Evolutionary conservation across 2,888 invertebrate genomes (phyloP), one percentile per base, ranked within the genome.

Genomic region (Drosophila niveifrons): DNA sequence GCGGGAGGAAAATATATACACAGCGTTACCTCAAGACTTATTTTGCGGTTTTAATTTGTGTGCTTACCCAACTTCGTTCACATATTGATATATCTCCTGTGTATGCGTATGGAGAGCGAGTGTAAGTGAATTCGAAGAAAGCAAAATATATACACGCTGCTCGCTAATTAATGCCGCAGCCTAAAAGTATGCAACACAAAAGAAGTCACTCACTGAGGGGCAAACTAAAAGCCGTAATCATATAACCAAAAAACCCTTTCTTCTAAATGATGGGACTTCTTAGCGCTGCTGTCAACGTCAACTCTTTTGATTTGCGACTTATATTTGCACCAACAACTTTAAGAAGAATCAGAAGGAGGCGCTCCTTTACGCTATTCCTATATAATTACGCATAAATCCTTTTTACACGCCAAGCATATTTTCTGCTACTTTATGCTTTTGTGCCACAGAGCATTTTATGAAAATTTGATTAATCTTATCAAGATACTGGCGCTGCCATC

Each of bases 401-500:
- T 84, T 89, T 84, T 89, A 83, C 89, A 82, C 88, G 84, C 82
- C 75, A 72, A 76, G 90, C 89, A 89, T 90, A 87, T 87, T 87
- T 89, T 82, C 82, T 75, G 82, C 82, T 88, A 80, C 88, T 82
- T 86, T 75, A 50, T 64, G 59, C 66, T 64, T 65, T 78, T 78
- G 70, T 70, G 78, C 63, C 74, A 53, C 56, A 57, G 43, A 76
- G 86, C 88, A 91, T 89, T 90, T 90, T 89, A 88, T 90, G 91
- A 91, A 91, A 92, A 92, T 92, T 92, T 92, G 91, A 91, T 91
- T 91, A 92, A 91, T 91, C 91, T 92, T 90, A 91, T 91, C 91
- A 91, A 89, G 91, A 90, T 90, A 82, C 74, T 70, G 80, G 69
- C 67, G 75, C 61, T 64, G 34, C 52, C 76, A 66, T 55, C 66